Conservation (phyloP, 2,113 vertebrate species). For the Lepisosteus oculatus region DNA sequence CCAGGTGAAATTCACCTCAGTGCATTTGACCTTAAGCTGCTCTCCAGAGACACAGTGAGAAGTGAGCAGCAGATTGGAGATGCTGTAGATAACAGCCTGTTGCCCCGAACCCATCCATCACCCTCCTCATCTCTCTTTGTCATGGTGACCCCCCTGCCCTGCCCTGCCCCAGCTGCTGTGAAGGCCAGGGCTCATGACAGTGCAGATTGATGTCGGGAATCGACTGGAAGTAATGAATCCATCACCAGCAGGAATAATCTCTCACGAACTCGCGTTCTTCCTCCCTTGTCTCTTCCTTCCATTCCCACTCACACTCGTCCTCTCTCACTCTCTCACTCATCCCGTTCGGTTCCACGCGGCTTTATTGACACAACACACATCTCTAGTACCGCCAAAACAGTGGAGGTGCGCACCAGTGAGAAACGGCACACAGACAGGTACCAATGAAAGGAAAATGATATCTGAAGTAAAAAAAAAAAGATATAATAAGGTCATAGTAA, state of each 20-base stretch:
- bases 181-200: conserved; percentile 38
- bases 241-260: conserved; percentile 43
- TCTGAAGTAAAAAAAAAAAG: no score
- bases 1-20: no score
- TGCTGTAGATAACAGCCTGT: conserved; percentile 31
- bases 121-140: conserved; percentile 18
- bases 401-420: no score
- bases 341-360: no score
- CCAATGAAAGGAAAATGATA: no score
- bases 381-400: no score
- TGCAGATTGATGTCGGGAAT: conserved; percentile 53
- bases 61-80: no score
- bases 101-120: conserved; percentile 1
- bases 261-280: neutral
- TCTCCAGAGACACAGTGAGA: conserved; percentile 8
- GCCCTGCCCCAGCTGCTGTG: conserved; percentile 33
- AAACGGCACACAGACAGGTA: no score
- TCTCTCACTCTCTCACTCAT: neutral
- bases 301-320: neutral
- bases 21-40: conserved; percentile 48
- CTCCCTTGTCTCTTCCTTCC: no score
- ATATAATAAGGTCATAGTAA: no score
- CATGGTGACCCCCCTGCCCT: conserved; percentile 17
- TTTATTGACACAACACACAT: no score
- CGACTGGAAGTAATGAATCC: conserved; percentile 62